phyloP scores from a whole-genome alignment of 2,888 invertebrate genomes.

The Pristionchus entomophagus region DNA sequence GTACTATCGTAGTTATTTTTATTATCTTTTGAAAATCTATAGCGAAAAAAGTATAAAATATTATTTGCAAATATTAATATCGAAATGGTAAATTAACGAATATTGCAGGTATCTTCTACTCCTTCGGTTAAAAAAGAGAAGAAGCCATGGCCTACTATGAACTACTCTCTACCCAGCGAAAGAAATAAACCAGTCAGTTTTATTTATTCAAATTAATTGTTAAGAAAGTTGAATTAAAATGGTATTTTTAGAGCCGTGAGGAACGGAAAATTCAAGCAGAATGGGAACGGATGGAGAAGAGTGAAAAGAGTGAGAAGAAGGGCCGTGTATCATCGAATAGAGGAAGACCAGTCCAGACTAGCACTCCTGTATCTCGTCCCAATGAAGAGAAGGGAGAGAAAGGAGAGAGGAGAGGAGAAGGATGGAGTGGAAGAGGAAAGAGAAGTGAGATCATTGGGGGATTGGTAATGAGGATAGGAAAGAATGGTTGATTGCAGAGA shows the following conservation, averaged over 20 bases:
- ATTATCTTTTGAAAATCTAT: too few species aligned
- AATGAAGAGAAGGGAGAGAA: background rate
- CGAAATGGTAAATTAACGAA: too few species aligned
- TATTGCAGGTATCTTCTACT: background rate
- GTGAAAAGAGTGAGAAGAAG: background rate
- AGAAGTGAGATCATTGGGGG: background rate
- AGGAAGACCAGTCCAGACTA: background rate
- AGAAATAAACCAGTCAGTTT: slow-evolving; percentile 15
- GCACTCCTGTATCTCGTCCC: background rate
- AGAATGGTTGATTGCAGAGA: background rate
- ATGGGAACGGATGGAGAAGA: background rate
- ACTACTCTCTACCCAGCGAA: slow-evolving; percentile 41
- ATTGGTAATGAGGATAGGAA: too few species aligned
- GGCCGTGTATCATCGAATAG: background rate
- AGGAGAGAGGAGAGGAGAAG: background rate
- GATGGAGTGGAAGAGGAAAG: slow-evolving; percentile 1
- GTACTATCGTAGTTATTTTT: too few species aligned
- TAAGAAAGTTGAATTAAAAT: background rate
- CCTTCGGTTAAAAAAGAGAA: background rate
- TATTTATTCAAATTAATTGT: background rate
- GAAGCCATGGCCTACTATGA: slow-evolving; percentile 18
- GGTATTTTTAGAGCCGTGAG: slow-evolving; percentile 15
- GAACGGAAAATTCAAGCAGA: background rate
- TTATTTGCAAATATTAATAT: too few species aligned
- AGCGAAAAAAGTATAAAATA: too few species aligned